Percentiles rank a stretch among this genome's conserved stretches.
Conservation (phyloP, 2,797 vertebrate genomes). For the Masticophis lateralis region DNA sequence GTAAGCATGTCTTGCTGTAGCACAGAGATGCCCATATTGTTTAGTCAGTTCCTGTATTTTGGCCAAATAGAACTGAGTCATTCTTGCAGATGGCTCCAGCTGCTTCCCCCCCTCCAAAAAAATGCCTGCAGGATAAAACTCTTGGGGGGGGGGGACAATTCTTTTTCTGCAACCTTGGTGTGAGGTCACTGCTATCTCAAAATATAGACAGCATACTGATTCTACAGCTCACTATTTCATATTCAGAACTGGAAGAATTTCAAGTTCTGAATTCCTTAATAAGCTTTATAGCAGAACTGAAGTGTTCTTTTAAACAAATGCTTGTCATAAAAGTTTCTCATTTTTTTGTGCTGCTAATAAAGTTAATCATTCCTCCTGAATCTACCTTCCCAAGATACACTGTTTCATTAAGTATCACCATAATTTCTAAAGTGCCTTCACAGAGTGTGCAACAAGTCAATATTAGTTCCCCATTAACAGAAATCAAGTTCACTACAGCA, state of each 20-base stretch:
- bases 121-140: slow-evolving; percentile 49
- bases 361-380: slow-evolving; percentile 7
- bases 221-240: not conserved
- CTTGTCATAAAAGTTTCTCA: slow-evolving; percentile 1
- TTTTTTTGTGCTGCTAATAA: not conserved
- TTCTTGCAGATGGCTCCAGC: slow-evolving; percentile 49
- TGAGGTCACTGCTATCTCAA: slow-evolving; percentile 3
- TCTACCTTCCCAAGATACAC: slow-evolving; percentile 13
- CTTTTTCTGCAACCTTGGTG: slow-evolving; percentile 5
- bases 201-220: not conserved
- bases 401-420: slow-evolving; percentile 43
- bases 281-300: slow-evolving; percentile 37
- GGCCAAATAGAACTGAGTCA: slow-evolving; percentile 70
- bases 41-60: slow-evolving; percentile 66
- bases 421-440: slow-evolving; percentile 32
- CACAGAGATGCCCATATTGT: slow-evolving; percentile 38
- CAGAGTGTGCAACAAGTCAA: not conserved
- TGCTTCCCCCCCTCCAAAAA: slow-evolving; percentile 24
- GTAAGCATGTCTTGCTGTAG: slow-evolving; percentile 48
- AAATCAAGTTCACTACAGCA: not conserved
- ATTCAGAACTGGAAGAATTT: not conserved
- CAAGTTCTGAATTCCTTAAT: not conserved
- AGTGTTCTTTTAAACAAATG: slow-evolving; percentile 33
- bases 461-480: not conserved
- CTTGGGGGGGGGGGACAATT: slow-evolving; percentile 31